Conservation (phyloP, 1,140 invertebrate genomes). For the Stegodyphus mimosarum region DNA sequence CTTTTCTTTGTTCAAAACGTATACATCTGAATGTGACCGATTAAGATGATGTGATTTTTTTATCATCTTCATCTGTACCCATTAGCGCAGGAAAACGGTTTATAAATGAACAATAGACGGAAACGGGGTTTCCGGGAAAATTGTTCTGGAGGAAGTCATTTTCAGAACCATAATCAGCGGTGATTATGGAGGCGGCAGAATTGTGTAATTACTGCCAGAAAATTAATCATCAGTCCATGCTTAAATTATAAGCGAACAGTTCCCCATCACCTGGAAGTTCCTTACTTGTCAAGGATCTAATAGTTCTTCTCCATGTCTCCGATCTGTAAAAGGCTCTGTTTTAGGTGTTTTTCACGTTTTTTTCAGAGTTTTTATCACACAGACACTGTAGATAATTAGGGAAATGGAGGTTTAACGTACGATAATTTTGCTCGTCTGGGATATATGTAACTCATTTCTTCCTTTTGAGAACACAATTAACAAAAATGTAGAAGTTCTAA, state of each 20-base stretch:
- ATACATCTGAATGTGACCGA: conserved; percentile 4
- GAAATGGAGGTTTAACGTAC: no score
- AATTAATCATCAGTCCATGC: conserved; percentile 26
- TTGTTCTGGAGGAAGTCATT: conserved; percentile 49
- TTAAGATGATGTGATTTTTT: conserved; percentile 24
- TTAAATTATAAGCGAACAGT: background rate
- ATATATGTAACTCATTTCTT: no score
- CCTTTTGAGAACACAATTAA: no score
- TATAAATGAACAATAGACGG: conserved; percentile 29
- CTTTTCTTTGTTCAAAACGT: background rate
- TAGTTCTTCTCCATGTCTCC: no score
- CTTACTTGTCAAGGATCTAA: no score
- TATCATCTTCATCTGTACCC: conserved; percentile 4
- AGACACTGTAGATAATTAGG: no score
- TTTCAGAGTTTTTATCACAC: no score
- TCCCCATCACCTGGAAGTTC: no score
- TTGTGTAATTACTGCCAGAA: conserved; percentile 53
- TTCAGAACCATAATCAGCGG: conserved; percentile 42
- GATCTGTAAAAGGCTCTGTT: no score
- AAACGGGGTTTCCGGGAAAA: conserved; percentile 25
- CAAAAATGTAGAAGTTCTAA: no score
- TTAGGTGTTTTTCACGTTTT: no score
- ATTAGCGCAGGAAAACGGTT: conserved; percentile 33
- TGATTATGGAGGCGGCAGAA: conserved; percentile 51
- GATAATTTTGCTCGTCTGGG: no score